Evolutionary conservation across 2,888 invertebrate genomes (phyloP).

Genomic region (Incurvaria masculella): DNA sequence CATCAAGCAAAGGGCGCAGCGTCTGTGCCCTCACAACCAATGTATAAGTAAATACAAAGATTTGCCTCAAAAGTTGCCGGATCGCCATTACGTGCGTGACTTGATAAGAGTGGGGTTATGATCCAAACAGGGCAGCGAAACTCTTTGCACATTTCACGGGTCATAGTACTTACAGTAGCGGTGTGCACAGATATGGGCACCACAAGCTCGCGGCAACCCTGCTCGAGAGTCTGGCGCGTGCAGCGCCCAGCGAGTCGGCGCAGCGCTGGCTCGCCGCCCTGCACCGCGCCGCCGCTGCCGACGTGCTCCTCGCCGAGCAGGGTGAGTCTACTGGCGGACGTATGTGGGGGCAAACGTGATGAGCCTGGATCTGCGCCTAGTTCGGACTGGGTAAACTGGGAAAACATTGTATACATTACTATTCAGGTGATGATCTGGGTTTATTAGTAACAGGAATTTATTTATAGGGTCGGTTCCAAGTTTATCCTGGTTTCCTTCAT

Average conservation of each 20-base stretch:
- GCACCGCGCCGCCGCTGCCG: conserved; percentile 72
- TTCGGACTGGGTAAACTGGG: too few species aligned
- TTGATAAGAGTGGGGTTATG: neutral
- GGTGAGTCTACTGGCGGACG: conserved; percentile 23
- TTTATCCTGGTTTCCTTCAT: too few species aligned
- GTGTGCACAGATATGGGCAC: conserved; percentile 67
- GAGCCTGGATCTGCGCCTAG: too few species aligned
- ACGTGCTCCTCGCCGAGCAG: conserved; percentile 58
- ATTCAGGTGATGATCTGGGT: too few species aligned
- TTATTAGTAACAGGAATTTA: too few species aligned
- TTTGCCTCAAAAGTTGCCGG: neutral
- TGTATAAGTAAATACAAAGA: neutral
- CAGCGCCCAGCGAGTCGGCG: conserved; percentile 81
- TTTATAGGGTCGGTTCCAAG: too few species aligned
- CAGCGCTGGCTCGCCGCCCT: conserved; percentile 86
- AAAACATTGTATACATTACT: too few species aligned
- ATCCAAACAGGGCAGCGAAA: neutral
- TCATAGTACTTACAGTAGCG: neutral
- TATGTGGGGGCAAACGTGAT: too few species aligned
- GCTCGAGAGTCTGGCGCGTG: conserved; percentile 59
- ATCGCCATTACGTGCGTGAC: neutral
- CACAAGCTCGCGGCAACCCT: conserved; percentile 67
- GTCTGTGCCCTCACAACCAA: neutral
- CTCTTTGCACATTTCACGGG: neutral
- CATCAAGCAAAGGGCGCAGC: too few species aligned